phyloP scores from a whole-genome alignment of 1,140 invertebrate species.

The Branchinecta lindahli region DNA sequence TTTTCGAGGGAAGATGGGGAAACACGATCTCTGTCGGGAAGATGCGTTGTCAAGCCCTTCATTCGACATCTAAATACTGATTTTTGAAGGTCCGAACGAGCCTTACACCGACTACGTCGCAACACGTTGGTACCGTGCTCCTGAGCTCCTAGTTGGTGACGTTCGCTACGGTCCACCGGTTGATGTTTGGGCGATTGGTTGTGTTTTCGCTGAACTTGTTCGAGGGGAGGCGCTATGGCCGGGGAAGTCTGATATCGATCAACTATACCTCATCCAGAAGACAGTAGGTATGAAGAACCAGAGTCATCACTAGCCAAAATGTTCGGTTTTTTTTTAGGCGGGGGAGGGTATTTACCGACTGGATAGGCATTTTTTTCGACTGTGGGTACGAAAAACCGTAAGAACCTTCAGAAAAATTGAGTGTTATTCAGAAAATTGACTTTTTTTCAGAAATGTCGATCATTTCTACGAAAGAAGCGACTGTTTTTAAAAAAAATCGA shows the following conservation, averaged over 20 bases:
- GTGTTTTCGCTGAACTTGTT: slow-evolving; percentile 88
- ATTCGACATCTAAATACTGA: too few species aligned
- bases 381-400: too few species aligned
- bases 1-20: too few species aligned
- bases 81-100: slow-evolving; percentile 55
- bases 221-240: slow-evolving; percentile 93
- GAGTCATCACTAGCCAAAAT: neutral
- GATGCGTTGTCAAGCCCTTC: too few species aligned
- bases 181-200: slow-evolving; percentile 92
- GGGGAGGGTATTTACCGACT: neutral
- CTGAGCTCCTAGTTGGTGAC: slow-evolving; percentile 91
- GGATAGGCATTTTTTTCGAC: slow-evolving; percentile 6
- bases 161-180: slow-evolving; percentile 92
- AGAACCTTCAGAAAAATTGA: too few species aligned
- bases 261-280: slow-evolving; percentile 84
- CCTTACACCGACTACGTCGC: slow-evolving; percentile 99
- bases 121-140: slow-evolving; percentile 93
- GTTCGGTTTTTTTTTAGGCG: neutral
- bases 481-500: too few species aligned
- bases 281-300: slow-evolving; percentile 41
- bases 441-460: too few species aligned
- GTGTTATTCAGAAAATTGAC: too few species aligned
- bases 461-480: too few species aligned
- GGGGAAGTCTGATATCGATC: slow-evolving; percentile 95
- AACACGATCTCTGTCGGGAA: too few species aligned